Conservation (phyloP, 1,140 invertebrate genomes). For the Thalassaphorura encarpata region DNA sequence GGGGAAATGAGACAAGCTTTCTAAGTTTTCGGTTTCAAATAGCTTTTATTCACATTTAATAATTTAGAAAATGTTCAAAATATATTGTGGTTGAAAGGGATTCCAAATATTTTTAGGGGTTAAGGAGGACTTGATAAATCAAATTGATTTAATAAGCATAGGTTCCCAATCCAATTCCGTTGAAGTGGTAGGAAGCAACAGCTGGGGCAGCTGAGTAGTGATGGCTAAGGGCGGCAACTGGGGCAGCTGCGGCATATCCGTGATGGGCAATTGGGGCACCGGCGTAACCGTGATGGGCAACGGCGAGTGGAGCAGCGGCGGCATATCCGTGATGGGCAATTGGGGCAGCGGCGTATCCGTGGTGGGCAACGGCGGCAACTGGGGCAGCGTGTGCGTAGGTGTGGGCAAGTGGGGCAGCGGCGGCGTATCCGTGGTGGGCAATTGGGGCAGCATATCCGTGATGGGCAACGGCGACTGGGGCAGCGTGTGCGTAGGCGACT, state of each 20-base stretch:
- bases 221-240: not conserved
- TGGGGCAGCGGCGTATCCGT: too few species aligned
- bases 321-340: not conserved
- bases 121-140: too few species aligned
- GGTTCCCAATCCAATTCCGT: slow-evolving; percentile 32
- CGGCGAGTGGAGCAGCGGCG: not conserved
- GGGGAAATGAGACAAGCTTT: too few species aligned
- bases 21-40: too few species aligned
- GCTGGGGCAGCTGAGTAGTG: not conserved
- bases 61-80: too few species aligned
- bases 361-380: not conserved
- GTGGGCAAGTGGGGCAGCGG: too few species aligned
- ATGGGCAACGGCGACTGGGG: not conserved
- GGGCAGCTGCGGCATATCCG: not conserved
- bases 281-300: not conserved
- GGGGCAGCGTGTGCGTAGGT: not conserved
- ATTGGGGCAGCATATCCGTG: not conserved
- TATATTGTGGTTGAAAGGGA: too few species aligned
- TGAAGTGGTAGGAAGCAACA: slow-evolving; percentile 15
- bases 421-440: too few species aligned
- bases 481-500: slow-evolving; percentile 32
- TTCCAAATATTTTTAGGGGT: too few species aligned
- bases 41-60: too few species aligned
- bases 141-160: slow-evolving; percentile 35
- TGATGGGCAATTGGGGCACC: not conserved